Base-by-base conservation (phyloP, 2,888 invertebrate genomes). In the Muschampia plurimacula region DNA sequence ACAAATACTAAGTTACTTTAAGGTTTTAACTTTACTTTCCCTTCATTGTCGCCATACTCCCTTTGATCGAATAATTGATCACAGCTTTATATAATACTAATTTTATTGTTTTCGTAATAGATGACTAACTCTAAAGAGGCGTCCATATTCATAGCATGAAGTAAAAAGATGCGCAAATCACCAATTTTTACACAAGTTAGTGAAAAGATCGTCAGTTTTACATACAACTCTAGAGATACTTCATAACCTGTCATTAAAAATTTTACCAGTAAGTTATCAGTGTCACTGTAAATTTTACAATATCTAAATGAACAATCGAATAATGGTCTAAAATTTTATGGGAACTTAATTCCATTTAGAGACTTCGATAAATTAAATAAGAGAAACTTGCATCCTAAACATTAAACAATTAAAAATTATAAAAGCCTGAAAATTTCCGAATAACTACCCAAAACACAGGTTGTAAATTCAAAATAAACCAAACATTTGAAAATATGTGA, bases 401-500 rank as follows among this genome's bases (percentile, higher is more conserved):
- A 78, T 74, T 76, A 79, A 82, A 77, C 77, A 79, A 80, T 78
- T 80, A 78, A 82, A 83, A 79, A 80, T 75, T 81, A 81, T 76
- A 73, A 70, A 65, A 46, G 72, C 62, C 75, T 63, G 57, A 55
- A 46, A 57, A 36, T 49, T 59, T 64, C 44, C 41, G 9, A 36
- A 72, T 64, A 68, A 59, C 69, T 72, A 77, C 77, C 67, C 69
- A 69, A 75, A 60, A 60, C 36, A 76, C 73, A 83, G 78, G 80
- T 73, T 80, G 77, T 81, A 76, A 78, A 75, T 77, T 79, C 76
- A 79, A 77, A 82, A 75, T 76, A 74, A 89, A 88, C 81, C 79
- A 85, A 91, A 89, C 93, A 94, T 92, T 93, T 93, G 93, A 93
- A 94, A 93, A 94, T 91, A 93, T 80, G 93, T 93, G 93, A 94